phyloP scores from a whole-genome alignment of 2,797 vertebrate species.

The Rallus crepitans region DNA sequence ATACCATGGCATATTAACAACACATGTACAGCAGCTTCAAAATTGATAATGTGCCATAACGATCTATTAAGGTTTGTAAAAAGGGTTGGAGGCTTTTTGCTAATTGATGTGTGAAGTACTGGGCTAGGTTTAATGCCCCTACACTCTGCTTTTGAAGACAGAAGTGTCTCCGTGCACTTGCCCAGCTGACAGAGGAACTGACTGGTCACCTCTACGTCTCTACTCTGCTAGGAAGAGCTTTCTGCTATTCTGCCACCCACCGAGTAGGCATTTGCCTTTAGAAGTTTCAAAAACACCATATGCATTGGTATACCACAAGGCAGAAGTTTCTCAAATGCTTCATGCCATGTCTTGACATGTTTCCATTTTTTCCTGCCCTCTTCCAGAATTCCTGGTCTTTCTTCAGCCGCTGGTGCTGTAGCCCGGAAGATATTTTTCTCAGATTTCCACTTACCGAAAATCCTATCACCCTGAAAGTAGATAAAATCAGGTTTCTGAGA shows the following conservation, averaged over 20 bases:
- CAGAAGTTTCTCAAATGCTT: slow-evolving; percentile 25
- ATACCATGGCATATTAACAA: slow-evolving; percentile 33
- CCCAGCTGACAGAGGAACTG: background rate
- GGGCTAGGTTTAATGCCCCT: background rate
- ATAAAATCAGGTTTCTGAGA: slow-evolving; percentile 7
- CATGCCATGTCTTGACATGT: background rate
- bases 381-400: background rate
- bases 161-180: background rate
- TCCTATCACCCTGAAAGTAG: background rate
- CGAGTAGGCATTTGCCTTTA: slow-evolving; percentile 4
- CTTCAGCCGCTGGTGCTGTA: background rate
- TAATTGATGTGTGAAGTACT: background rate
- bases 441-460: background rate
- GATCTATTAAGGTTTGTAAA: background rate
- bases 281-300: slow-evolving; percentile 22
- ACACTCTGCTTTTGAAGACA: background rate
- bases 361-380: background rate
- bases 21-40: slow-evolving; percentile 25
- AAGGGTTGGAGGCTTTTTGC: background rate
- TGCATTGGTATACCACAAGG: slow-evolving; percentile 6
- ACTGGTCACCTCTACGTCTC: background rate
- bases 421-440: background rate
- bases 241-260: slow-evolving; percentile 35
- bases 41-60: background rate
- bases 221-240: background rate